Evolutionary conservation across 2,113 vertebrate genomes (phyloP), one percentile per base, ranked within the genome.

Genomic region (Nothobranchius furzeri): DNA sequence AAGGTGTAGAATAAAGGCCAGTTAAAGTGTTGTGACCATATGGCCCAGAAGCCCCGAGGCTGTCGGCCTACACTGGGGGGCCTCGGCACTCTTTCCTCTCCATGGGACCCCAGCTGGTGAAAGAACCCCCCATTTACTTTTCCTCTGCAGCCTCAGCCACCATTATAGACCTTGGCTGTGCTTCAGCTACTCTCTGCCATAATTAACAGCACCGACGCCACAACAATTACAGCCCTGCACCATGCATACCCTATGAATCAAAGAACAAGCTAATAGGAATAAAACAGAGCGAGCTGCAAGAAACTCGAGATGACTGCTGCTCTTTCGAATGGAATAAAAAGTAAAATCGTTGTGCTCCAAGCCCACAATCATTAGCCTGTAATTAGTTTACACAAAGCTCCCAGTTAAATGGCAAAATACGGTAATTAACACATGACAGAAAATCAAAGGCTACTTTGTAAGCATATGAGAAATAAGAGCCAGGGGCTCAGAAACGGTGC

Each of bases 331-430:
- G 92, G 94, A 95, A 95, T 95, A 95, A 96, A 96, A 96, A 95
- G 93, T 95, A 95, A 94, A 95, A 95, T 92, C 94, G 92, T 95
- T 93, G 92, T 91, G 93, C 95, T 95, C 88, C 91, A 90, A 93
- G 95, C 94, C 93, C 92, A 93, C 94, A 94, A 96, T 96, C 96
- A 98, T 98, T 96, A 99, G 94, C 92, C 95, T 94, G 94, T 96
- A 98, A 98, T 98, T 98, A 96, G 96, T 96, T 97, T 96, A 96
- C 94, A 96, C 94, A 96, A 96, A 96, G 95, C 95, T 95, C 93
- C 92, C 91, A 94, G 95, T 96, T 96, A 96, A 97, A 96, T 95
- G 94, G 95, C 94, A 95, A 97, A 97, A 96, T 87, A 88, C 94
- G 93, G 95, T 97, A 97, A 98, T 99, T 96, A 99, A 96, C 95